These are phyloP conservation scores for Poeciliopsis presidionis DNA, from an alignment of 2,797 vertebrate genomes.

Conservation along the genomic window DNA sequence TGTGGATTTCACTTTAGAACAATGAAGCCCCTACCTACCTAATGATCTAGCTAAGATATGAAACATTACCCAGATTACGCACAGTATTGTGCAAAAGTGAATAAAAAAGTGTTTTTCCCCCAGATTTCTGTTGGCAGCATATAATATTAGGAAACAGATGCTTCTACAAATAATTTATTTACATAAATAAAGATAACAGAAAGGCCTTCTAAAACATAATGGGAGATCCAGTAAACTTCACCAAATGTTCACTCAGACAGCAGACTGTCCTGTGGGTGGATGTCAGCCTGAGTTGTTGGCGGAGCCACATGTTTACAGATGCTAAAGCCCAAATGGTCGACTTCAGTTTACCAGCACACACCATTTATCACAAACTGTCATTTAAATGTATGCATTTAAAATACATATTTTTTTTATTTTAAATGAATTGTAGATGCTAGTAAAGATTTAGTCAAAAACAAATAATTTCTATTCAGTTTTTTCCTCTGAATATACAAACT, in stretches of 20 bases:
- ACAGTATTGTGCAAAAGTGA: neutral
- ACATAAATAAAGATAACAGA: neutral
- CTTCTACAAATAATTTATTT: neutral
- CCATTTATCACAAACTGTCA: neutral
- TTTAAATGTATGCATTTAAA: no score
- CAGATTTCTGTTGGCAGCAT: neutral
- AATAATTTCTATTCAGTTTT: no score
- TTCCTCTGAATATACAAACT: no score
- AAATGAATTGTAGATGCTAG: no score
- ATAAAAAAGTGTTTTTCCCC: neutral
- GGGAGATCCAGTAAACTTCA: neutral
- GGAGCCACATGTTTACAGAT: constrained; percentile 36
- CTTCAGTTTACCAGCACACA: neutral
- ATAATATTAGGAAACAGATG: neutral
- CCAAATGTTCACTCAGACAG: neutral
- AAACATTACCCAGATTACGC: neutral
- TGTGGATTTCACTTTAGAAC: neutral
- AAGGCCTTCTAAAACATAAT: neutral
- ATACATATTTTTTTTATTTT: no score
- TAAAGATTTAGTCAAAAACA: no score
- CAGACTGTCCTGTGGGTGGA: constrained; percentile 33
- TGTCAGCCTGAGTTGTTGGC: constrained; percentile 38
- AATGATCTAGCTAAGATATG: neutral
- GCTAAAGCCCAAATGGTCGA: constrained; percentile 23
- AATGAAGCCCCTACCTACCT: neutral